Evolutionary conservation across 2,888 invertebrate genomes (phyloP), one percentile per base, ranked within the genome.

Genomic region (Agonopterix subpropinquella): DNA sequence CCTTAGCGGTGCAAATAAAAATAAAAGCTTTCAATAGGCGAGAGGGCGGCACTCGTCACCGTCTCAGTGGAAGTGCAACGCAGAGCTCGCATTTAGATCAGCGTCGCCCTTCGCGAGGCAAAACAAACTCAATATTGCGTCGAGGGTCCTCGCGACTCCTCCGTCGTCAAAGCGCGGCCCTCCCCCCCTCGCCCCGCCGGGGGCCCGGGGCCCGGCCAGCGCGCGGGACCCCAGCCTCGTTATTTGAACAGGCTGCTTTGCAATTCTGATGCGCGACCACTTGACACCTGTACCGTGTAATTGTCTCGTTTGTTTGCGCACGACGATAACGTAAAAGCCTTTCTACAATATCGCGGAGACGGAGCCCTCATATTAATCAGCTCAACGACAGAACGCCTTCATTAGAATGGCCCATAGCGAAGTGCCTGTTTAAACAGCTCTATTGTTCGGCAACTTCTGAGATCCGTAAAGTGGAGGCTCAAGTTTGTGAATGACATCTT

Each of bases 41-140:
- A 53, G 47, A 54, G 11, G 42, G 18, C 11, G 36, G 41, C 36
- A 11, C 37, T 9, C 39, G n/a, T 35, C 37, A 9, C 11, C 36
- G 45, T 11, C 8, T 28, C 36, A 41, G 45, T 13, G 13, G 44
- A n/a, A 15, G 44, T 13, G 28, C 28, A 28, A 28, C 28, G 28
- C 28, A 7, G 28, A 28, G 28, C 28, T 28, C 28, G 28, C 28
- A 28, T 28, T 28, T 28, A 28, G 28, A 28, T 28, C 28, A 5
- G 28, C 28, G 39, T 39, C 28, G 43, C 28, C 36, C 36, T 13
- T 41, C 35, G 39, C 36, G 8, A 3, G 63, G 57, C 73, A 71
- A 67, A 73, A 72, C 76, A 74, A 77, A 80, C 77, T 70, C 65
- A 74, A 73, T 73, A 71, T 72, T 60, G 55, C 46, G 36, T 44